Base-by-base conservation (phyloP, 2,888 invertebrate species). In the Hirudinaria manillensis region DNA sequence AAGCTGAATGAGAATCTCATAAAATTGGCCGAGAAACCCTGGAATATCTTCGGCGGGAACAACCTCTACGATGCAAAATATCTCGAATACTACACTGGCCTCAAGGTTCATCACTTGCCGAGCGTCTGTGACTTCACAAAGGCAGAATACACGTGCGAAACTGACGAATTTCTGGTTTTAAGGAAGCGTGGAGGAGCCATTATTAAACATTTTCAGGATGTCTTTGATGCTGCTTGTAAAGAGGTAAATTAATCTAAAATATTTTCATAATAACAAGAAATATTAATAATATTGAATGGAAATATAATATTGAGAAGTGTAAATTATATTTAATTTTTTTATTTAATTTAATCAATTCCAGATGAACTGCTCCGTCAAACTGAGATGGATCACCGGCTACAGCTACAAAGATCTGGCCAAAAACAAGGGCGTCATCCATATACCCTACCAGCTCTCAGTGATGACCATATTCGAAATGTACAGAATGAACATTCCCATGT, bases 401-500 rank as follows among this genome's bases (percentile, higher is more conserved):
- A 68, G 67, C 10, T 77, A 75, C 67, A 45, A 13, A 2, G 73
- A 75, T 34, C 65, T 75, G 10, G 68, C 76, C 19, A 55, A 71
- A 19, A 71, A 75, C 66, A 56, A 56, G 45, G 77, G 76, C 13
- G 72, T 77, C 29, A 65, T 77, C 7, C 73, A 77, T 70, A 70
- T 77, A 10, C 77, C 77, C 2, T 74, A 77, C 34, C 77, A 77
- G 65, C 66, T 77, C 13, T 77, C 78, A 6, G 77, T 75, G 29
- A 77, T 78, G 77, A 75, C 73, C 55, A 67, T 78, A 21, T 77
- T 77, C 32, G 78, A 78, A 51, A 77, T 76, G 56, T 78, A 77
- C 68, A 76, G 78, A 29, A 77, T 77, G 77, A 77, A 77, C 68
- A 78, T 78, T 24, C 78, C 78, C 27, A 55, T 78, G 55, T 78